Base-by-base conservation (phyloP, 2,888 invertebrate species). In the Corbicula japonica region DNA sequence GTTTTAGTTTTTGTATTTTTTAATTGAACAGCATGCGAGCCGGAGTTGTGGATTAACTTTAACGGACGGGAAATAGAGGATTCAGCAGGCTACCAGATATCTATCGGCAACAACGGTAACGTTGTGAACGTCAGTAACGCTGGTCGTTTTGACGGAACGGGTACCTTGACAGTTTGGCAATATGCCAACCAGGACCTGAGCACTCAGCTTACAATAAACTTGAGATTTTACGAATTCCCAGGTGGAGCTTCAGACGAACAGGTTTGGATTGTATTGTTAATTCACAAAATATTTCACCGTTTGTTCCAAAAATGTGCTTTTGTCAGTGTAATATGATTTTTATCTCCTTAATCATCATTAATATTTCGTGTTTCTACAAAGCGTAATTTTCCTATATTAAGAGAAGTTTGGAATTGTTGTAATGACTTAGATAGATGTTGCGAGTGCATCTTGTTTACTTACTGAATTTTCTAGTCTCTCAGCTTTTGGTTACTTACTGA, bases 91-190 rank as follows among this genome's bases (percentile, higher is more conserved):
- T 84, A 83, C 34, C 66, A 68, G n/a, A 84, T 86, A 21, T 74
- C 84, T 3, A 72, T 86, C 21, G 86, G 84, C 15, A 86, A 84
- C 68, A 86, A 86, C 56, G 83, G 84, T 28, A 82, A 84, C 68
- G 86, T 86, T 10, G 76, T 74, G 6, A 84, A 77, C 60, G 84
- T 84, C 26, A 84, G 82, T 32, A 86, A 86, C 61, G 86, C 86
- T 2, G 86, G 86, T 8, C 63, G 84, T 52, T 86, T 86, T 76
- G 82, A 86, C 63, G 86, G 86, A 5, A 83, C 80, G 3, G 86
- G 86, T 34, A 80, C 76, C 2, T 63, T 86, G 44, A 86, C 86
- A 15, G 76, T 86, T 6, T 84, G 84, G 86, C 79, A 80, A 65
- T 86, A 86, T 48, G 76, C 83, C 54, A 84, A 84, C 68, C 77